Evolutionary conservation across 2,888 invertebrate species (phyloP).

Genomic region (Adelphocoris suturalis): DNA sequence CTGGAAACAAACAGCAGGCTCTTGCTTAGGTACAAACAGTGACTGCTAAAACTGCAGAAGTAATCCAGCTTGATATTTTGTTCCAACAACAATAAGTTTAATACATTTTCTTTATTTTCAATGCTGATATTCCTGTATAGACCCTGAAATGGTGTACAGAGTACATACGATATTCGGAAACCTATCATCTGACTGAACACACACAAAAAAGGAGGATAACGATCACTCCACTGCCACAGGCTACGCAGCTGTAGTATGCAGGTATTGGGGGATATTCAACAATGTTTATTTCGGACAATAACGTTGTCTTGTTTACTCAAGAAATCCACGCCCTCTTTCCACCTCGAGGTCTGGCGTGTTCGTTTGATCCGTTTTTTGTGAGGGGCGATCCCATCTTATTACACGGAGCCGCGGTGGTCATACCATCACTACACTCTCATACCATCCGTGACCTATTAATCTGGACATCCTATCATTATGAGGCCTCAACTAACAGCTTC

Average conservation of each 20-base stretch:
- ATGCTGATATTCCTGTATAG: too few relatives aligned
- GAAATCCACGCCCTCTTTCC: slow-evolving; percentile 11
- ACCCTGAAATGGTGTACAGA: too few relatives aligned
- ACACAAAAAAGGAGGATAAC: neutral
- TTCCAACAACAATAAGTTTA: too few relatives aligned
- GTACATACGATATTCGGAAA: too few relatives aligned
- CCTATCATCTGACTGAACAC: neutral
- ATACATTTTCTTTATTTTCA: too few relatives aligned
- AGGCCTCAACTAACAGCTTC: slow-evolving; percentile 23
- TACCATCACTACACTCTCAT: slow-evolving; percentile 29
- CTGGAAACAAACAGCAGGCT: too few relatives aligned
- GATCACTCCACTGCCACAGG: neutral
- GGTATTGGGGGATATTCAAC: neutral
- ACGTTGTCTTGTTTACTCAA: slow-evolving; percentile 8
- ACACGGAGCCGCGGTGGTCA: slow-evolving; percentile 42
- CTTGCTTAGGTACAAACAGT: too few relatives aligned
- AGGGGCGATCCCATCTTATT: slow-evolving; percentile 34
- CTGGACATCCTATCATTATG: slow-evolving; percentile 45
- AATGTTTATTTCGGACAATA: neutral
- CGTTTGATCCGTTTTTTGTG: slow-evolving; percentile 42
- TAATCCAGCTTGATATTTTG: too few relatives aligned
- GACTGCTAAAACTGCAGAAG: too few relatives aligned
- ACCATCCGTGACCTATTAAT: slow-evolving; percentile 53
- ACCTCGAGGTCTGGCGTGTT: neutral
- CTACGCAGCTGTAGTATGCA: neutral